Conservation (phyloP, 2,888 invertebrate species). For the Orthosia cruda region DNA sequence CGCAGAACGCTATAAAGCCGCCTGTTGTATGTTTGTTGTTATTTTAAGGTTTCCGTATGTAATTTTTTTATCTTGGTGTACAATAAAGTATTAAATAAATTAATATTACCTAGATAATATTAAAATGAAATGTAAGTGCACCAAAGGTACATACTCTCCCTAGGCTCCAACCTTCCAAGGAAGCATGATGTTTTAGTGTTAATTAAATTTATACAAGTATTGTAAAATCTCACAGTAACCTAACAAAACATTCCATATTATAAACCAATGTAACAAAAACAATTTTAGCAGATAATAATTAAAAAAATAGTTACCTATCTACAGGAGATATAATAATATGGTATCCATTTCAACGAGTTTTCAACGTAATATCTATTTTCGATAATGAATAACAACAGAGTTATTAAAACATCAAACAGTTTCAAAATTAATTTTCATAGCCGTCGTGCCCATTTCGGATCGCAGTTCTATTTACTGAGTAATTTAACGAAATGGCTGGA, state of each 20-base stretch:
- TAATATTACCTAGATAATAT: background rate
- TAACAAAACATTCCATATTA: slow-evolving; percentile 12
- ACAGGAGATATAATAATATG: background rate
- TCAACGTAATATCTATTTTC: slow-evolving; percentile 5
- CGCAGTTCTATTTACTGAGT: background rate
- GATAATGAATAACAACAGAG: slow-evolving; percentile 23
- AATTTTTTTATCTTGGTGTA: too few relatives aligned
- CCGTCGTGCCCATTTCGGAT: slow-evolving; percentile 5
- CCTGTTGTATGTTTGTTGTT: too few relatives aligned
- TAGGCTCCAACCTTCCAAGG: too few relatives aligned
- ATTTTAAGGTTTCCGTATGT: too few relatives aligned
- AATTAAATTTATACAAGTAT: background rate
- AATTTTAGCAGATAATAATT: slow-evolving; percentile 10
- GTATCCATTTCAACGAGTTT: slow-evolving; percentile 9
- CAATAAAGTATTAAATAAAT: too few relatives aligned
- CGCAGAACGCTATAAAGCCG: too few relatives aligned
- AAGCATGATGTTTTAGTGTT: background rate
- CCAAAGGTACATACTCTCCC: too few relatives aligned
- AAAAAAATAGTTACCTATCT: background rate
- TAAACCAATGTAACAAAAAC: slow-evolving; percentile 11
- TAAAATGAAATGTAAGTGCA: too few relatives aligned
- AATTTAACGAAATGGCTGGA: slow-evolving; percentile 1
- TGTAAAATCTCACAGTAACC: background rate
- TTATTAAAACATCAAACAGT: slow-evolving; percentile 32
- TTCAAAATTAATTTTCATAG: slow-evolving; percentile 37